Conservation (phyloP, 1,140 invertebrate genomes). For the Oreohelix idahoensis region DNA sequence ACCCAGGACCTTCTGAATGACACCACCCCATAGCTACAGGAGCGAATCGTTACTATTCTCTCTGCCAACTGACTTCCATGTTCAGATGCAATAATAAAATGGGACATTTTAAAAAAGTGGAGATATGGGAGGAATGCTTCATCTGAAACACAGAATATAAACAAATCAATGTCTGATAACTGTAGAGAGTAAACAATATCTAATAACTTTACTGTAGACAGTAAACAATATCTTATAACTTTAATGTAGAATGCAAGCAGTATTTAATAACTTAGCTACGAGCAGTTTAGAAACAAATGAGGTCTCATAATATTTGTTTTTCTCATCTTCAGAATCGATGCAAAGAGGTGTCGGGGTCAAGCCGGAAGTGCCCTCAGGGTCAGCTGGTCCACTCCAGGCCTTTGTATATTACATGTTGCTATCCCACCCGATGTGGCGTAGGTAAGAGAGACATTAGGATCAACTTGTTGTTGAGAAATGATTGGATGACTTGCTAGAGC, state of each 20-base stretch:
- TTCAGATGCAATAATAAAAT: no score
- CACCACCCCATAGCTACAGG: no score
- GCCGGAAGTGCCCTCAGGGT: conserved; percentile 5
- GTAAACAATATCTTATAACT: no score
- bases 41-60: no score
- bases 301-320: background rate
- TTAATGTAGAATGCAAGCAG: background rate
- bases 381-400: conserved; percentile 4
- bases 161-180: background rate
- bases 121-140: no score
- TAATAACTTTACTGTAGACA: background rate
- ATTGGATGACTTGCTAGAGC: no score
- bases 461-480: background rate
- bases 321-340: background rate
- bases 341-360: background rate
- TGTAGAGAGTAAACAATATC: background rate
- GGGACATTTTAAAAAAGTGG: no score
- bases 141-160: no score
- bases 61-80: no score
- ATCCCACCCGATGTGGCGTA: conserved; percentile 11
- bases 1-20: no score
- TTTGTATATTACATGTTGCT: conserved; percentile 1
- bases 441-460: background rate
- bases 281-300: background rate
- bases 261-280: background rate